Evolutionary conservation across 1,140 invertebrate species (phyloP), one percentile per base, ranked within the genome.

Genomic region (Leptoteleia sp.): DNA sequence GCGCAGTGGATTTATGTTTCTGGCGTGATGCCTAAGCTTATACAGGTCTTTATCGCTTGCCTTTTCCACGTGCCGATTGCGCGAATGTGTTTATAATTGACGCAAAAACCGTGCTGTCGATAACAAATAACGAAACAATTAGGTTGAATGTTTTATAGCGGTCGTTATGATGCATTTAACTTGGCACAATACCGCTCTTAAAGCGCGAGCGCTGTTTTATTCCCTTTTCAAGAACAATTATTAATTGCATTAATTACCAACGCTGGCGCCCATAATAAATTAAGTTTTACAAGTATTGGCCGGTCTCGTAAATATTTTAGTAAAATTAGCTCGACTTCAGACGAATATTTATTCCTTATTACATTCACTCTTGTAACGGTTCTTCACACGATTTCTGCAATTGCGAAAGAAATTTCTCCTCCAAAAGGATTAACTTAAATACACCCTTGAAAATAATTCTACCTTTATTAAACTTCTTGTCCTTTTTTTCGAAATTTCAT

Each of bases 61-160:
- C 12, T 38, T 75, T 76, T 61, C 54, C 35, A 59, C 71, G 61
- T 75, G 71, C 71, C 61, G 61, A 59, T 75, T 75, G 52, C 19
- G 59, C 50, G 61, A 75, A 42, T 43, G 59, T 33, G 45, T 57
- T 65, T 50, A 57, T 65, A 75, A 75, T 65, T 65, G 61, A 64
- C 33, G 61, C 50, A 75, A 73, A 73, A 73, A 62, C 29, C 9
- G 1, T 13, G n/a, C 57, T 48, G 55, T 61, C 67, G 55, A 61
- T 71, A 71, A 61, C 31, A 31, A 71, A 38, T 52, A 52, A 71
- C 42, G 43, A 48, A 59, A 70, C 65, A 70, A 70, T 59, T 70
- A 70, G 4, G 54, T 7, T 33, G 35, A 57, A 47, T 40, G 52
- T 55, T 57, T 48, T 68, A 55, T 47, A 13, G 42, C 19, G 3